Evolutionary conservation across 2,113 vertebrate species (phyloP).

Genomic region (Chrysochloris asiatica): DNA sequence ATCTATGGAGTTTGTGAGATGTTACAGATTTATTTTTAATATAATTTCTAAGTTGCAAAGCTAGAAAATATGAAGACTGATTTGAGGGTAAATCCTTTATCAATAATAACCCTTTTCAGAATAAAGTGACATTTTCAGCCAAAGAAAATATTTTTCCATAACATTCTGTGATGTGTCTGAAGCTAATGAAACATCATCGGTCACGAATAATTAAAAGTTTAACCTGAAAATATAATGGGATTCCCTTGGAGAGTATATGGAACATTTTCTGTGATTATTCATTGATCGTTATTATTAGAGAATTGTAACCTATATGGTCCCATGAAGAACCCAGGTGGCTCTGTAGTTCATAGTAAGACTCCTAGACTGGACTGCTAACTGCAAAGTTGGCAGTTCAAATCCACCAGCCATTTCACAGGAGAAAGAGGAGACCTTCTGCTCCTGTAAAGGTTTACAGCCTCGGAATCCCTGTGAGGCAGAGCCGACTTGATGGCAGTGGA

Average conservation of each 20-base stretch:
- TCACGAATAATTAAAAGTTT: slow-evolving; percentile 50
- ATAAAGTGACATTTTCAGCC: slow-evolving; percentile 38
- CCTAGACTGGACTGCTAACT: no score
- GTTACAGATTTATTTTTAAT: slow-evolving; percentile 66
- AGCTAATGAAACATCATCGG: slow-evolving; percentile 51
- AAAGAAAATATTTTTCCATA: background rate
- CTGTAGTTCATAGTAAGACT: no score
- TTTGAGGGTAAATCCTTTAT: slow-evolving; percentile 57
- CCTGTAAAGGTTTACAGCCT: no score
- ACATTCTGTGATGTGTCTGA: slow-evolving; percentile 33
- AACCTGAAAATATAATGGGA: slow-evolving; percentile 38
- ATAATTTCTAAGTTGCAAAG: slow-evolving; percentile 41
- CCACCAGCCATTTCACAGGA: no score
- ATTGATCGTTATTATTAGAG: background rate
- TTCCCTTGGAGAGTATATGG: background rate
- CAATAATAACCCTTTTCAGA: background rate
- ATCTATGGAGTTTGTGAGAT: slow-evolving; percentile 37
- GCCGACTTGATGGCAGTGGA: no score
- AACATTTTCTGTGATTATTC: slow-evolving; percentile 27
- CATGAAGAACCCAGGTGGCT: no score
- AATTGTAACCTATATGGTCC: background rate
- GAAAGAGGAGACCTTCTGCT: no score
- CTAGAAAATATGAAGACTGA: background rate
- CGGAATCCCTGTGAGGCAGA: no score
- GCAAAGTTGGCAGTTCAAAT: no score